Conservation (phyloP, 2,113 vertebrate species). For the Carassius carassius region DNA sequence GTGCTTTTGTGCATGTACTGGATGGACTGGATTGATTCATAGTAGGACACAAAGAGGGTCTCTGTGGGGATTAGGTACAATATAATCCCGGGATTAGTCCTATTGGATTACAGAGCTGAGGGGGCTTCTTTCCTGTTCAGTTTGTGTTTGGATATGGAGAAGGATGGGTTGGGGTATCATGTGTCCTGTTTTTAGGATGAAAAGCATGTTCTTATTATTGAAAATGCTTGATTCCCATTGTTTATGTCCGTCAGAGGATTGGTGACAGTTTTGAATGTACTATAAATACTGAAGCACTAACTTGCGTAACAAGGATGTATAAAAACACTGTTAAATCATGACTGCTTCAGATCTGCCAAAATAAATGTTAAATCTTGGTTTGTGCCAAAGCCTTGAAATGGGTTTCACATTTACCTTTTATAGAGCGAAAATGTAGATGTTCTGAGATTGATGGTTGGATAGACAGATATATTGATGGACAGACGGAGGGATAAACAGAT, state of each 20-base stretch:
- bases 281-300: slow-evolving; percentile 7
- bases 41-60: slow-evolving; percentile 66
- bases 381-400: background rate
- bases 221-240: slow-evolving; percentile 3
- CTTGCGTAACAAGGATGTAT: background rate
- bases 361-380: background rate
- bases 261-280: background rate
- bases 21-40: slow-evolving; percentile 60
- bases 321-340: background rate
- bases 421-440: background rate
- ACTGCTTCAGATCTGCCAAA: background rate
- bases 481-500: too few species aligned
- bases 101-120: slow-evolving; percentile 62
- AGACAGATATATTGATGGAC: background rate
- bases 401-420: background rate
- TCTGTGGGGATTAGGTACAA: slow-evolving; percentile 64
- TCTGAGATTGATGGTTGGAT: background rate
- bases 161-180: slow-evolving; percentile 51
- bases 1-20: slow-evolving; percentile 52
- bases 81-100: slow-evolving; percentile 70
- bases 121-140: slow-evolving; percentile 59
- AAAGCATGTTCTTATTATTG: slow-evolving; percentile 33
- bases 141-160: slow-evolving; percentile 53
- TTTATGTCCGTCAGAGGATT: background rate
- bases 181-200: slow-evolving; percentile 60